These are phyloP conservation scores for Actinia equina DNA, from an alignment of 64 coral and sea anemone species.

Conservation along the genomic window DNA sequence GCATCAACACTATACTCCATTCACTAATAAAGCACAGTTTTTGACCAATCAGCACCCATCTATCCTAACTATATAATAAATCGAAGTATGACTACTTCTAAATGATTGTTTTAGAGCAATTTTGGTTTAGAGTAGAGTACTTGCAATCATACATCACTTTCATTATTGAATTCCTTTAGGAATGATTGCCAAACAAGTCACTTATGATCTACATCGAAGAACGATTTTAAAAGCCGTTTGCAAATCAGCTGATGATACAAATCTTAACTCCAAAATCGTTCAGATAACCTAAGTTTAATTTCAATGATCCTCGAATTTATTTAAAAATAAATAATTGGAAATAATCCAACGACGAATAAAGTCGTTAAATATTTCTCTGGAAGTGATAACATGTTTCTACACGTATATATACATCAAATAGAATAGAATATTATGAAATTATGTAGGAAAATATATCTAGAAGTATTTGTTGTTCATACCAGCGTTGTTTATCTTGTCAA, in stretches of 20 bases:
- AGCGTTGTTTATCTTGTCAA: slow-evolving; percentile 38
- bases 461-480: slow-evolving; percentile 8
- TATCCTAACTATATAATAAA: too few species aligned
- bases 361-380: neutral
- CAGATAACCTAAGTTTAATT: neutral
- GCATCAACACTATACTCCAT: too few species aligned
- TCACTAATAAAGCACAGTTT: too few species aligned
- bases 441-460: neutral
- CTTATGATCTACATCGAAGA: too few species aligned
- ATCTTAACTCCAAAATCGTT: too few species aligned
- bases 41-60: too few species aligned
- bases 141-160: neutral
- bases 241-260: too few species aligned
- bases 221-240: neutral
- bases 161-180: too few species aligned
- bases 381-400: neutral
- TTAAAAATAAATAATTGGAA: neutral
- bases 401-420: neutral
- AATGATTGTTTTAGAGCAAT: neutral
- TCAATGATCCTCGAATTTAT: neutral
- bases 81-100: neutral
- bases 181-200: too few species aligned
- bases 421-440: too few species aligned
- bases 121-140: neutral
- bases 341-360: neutral